Evolutionary conservation across 2,888 invertebrate species (phyloP).

Genomic region (Atherix ibis): DNA sequence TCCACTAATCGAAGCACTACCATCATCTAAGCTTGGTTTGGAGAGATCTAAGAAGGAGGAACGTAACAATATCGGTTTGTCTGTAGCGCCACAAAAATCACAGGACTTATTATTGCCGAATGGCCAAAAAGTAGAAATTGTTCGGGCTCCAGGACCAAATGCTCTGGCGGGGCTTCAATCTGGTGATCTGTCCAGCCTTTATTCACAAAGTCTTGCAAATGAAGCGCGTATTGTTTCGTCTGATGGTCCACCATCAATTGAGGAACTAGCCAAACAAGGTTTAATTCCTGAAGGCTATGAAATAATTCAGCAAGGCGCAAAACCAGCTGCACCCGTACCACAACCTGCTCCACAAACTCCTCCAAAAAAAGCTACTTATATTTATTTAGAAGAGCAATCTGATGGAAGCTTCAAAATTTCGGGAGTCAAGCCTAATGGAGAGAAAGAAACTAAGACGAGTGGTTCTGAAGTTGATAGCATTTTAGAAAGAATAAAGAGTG

Average conservation of each 20-base stretch:
- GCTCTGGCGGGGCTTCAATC: slow-evolving; percentile 35
- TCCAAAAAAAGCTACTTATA: slow-evolving; percentile 70
- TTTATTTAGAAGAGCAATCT: slow-evolving; percentile 69
- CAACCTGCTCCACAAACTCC: slow-evolving; percentile 32
- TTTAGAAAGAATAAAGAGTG: slow-evolving; percentile 61
- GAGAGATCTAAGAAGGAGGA: neutral
- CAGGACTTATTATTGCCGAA: slow-evolving; percentile 55
- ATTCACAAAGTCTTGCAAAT: slow-evolving; percentile 27
- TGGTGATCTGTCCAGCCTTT: slow-evolving; percentile 22
- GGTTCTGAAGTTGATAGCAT: slow-evolving; percentile 65
- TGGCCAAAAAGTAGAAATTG: slow-evolving; percentile 58
- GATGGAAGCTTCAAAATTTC: slow-evolving; percentile 76
- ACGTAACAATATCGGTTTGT: slow-evolving; percentile 2
- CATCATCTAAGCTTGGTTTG: slow-evolving; percentile 1
- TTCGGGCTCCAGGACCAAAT: slow-evolving; percentile 50
- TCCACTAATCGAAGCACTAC: slow-evolving; percentile 32
- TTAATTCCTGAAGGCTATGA: slow-evolving; percentile 69
- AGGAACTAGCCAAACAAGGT: slow-evolving; percentile 58
- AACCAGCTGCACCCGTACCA: slow-evolving; percentile 48
- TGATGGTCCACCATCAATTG: slow-evolving; percentile 51
- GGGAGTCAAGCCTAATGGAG: slow-evolving; percentile 62
- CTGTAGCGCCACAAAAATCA: slow-evolving; percentile 30
- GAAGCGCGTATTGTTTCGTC: slow-evolving; percentile 34
- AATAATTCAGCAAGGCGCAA: slow-evolving; percentile 57
- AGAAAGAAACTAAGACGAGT: slow-evolving; percentile 48